phyloP scores from a whole-genome alignment of 2,113 vertebrate species.

The Rhabdornis inornatus region DNA sequence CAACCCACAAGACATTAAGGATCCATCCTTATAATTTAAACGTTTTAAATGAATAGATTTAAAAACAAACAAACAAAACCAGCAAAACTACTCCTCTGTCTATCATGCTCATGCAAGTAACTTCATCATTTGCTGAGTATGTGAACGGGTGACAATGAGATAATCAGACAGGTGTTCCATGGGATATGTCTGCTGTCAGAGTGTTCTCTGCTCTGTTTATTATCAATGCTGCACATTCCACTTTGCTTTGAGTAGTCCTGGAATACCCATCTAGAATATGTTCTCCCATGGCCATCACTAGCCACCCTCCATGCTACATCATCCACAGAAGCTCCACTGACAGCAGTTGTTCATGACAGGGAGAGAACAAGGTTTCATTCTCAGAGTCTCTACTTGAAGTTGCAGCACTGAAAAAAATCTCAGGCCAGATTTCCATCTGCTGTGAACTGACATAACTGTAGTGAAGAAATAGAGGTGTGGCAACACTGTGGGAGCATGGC shows the following conservation, averaged over 20 bases:
- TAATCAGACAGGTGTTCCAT: neutral
- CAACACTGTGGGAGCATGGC: neutral
- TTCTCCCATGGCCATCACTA: neutral
- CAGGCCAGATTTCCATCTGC: neutral
- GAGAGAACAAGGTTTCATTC: neutral
- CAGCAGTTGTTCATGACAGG: neutral
- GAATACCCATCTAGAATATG: neutral
- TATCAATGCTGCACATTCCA: neutral
- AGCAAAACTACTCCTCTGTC: neutral
- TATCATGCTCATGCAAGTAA: neutral
- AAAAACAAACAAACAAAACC: neutral
- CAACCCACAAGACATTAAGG: neutral
- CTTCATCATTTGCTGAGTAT: neutral
- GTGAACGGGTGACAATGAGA: neutral
- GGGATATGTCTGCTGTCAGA: neutral
- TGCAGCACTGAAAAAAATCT: neutral
- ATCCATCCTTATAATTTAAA: neutral
- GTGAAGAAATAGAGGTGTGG: neutral
- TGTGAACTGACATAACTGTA: neutral
- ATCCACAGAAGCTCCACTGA: rapidly evolving
- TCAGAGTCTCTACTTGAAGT: neutral
- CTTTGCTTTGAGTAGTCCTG: neutral
- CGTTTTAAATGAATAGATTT: neutral
- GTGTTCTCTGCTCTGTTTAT: neutral
- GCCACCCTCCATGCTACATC: neutral